Evolutionary conservation across 2,797 vertebrate species (phyloP).

Genomic region (Enteromius viviparus): DNA sequence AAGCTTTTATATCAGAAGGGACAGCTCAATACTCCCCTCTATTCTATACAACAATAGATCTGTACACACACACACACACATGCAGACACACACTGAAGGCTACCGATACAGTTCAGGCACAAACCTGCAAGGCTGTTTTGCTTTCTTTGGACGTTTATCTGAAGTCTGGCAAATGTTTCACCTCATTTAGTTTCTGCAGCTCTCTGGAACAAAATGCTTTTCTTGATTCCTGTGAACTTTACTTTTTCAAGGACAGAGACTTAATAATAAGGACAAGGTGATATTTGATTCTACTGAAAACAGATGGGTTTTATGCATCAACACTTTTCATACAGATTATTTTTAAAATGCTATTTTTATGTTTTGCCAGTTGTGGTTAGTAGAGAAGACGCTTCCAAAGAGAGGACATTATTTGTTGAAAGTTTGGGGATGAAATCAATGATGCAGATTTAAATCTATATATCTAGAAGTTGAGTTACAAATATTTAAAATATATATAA

Average conservation of each 20-base stretch:
- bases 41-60: constrained; percentile 46
- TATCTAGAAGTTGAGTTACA: background rate
- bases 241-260: constrained; percentile 40
- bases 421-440: background rate
- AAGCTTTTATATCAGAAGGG: constrained; percentile 85
- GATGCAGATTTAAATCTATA: background rate
- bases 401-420: background rate
- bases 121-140: constrained; percentile 28
- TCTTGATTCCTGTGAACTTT: constrained; percentile 47
- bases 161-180: constrained; percentile 27
- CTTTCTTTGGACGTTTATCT: constrained; percentile 37
- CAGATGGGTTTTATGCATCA: constrained; percentile 6
- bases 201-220: constrained; percentile 27
- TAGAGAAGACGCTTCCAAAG: background rate
- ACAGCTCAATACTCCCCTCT: constrained; percentile 67
- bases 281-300: constrained; percentile 49
- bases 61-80: constrained; percentile 36
- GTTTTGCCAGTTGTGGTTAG: constrained; percentile 9
- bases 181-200: constrained; percentile 26
- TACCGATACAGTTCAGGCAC: constrained; percentile 38
- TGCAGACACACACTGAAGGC: constrained; percentile 25
- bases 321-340: background rate
- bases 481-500: background rate
- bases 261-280: constrained; percentile 34
- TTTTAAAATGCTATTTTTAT: background rate